phyloP scores from a whole-genome alignment of 2,113 vertebrate species.

The Sitta europaea region DNA sequence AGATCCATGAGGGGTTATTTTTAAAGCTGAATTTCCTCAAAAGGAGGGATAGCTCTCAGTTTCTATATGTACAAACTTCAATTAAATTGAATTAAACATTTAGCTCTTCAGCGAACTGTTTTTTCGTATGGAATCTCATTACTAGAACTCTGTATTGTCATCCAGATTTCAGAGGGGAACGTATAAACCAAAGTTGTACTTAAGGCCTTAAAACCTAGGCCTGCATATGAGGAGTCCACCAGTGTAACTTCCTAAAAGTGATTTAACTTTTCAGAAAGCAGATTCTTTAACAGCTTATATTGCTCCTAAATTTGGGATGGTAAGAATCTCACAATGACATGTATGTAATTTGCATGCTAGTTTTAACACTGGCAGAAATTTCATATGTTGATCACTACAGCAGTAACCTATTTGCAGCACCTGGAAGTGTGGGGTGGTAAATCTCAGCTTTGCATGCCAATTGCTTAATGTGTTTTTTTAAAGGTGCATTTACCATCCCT shows the following conservation, averaged over 20 bases:
- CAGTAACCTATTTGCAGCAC: not conserved
- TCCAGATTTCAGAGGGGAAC: not conserved
- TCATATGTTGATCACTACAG: fast-evolving
- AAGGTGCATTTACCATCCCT: not conserved
- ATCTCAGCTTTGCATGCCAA: not conserved
- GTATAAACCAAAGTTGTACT: not conserved
- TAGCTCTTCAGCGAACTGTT: not conserved
- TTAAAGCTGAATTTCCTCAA: not conserved
- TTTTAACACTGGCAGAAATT: not conserved
- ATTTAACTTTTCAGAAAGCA: not conserved
- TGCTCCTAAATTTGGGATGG: not conserved
- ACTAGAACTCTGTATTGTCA: not conserved
- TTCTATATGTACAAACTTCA: not conserved
- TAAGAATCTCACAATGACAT: not conserved
- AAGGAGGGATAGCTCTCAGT: not conserved
- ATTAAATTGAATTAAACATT: not conserved
- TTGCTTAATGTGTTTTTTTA: not conserved
- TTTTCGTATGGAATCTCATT: not conserved
- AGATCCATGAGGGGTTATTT: not conserved
- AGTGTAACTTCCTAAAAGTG: not conserved
- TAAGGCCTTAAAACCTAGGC: not conserved
- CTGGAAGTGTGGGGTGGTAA: not conserved
- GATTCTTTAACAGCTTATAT: not conserved
- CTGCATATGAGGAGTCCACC: not conserved
- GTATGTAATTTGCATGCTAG: not conserved